Evolutionary conservation across 1,140 invertebrate genomes (phyloP).

Genomic region (Idris sp.): DNA sequence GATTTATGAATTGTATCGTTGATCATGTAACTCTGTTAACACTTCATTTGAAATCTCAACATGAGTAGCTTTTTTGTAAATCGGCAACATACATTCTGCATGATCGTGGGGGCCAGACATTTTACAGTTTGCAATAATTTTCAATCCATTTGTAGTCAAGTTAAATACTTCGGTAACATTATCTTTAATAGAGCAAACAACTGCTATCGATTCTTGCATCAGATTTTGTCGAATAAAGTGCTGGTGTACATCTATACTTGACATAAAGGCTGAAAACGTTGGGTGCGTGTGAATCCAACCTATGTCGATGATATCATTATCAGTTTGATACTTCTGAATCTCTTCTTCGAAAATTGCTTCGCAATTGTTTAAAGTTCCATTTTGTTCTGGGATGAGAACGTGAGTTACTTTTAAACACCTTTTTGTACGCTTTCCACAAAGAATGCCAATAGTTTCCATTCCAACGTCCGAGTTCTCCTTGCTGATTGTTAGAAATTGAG

Average conservation of each 20-base stretch:
- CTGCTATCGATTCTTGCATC: background rate
- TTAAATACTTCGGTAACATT: background rate
- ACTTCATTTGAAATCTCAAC: too few species aligned
- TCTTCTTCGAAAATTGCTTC: too few species aligned
- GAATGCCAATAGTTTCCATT: background rate
- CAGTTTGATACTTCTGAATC: too few species aligned
- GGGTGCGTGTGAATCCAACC: background rate
- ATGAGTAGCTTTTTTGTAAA: background rate
- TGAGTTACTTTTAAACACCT: background rate
- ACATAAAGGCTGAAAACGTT: background rate
- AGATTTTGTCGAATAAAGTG: too few species aligned
- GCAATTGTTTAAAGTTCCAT: background rate
- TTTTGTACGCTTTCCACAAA: background rate
- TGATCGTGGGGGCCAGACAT: background rate
- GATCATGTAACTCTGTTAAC: too few species aligned
- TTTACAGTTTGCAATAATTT: background rate
- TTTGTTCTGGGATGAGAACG: background rate
- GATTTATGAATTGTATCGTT: too few species aligned
- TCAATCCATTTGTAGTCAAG: background rate
- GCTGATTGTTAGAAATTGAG: too few species aligned
- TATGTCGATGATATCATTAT: too few species aligned
- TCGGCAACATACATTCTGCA: background rate
- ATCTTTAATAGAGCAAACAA: background rate
- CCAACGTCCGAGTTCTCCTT: too few species aligned
- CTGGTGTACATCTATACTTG: background rate